Evolutionary conservation across 2,797 vertebrate genomes (phyloP).

Genomic region (Gouania willdenowi): DNA sequence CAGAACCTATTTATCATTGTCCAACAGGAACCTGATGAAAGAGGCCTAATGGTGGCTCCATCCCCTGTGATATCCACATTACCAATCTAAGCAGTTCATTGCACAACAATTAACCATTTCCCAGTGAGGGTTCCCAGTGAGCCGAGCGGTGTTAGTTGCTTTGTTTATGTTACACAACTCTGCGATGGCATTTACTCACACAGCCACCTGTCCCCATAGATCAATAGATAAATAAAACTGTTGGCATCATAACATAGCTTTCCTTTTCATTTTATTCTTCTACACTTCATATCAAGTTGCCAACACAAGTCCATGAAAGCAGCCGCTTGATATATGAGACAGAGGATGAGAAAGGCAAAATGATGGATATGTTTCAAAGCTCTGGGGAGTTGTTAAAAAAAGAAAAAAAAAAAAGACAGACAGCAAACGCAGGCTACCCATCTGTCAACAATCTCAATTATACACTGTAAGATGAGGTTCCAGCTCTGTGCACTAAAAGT

Average conservation of each 20-base stretch:
- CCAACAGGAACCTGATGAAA: conserved; percentile 47
- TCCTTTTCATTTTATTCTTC: conserved; percentile 37
- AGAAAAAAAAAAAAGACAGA: conserved; percentile 29
- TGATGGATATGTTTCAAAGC: conserved; percentile 58
- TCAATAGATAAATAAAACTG: conserved; percentile 39
- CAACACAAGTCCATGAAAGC: conserved; percentile 61
- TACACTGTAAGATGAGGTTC: conserved; percentile 24
- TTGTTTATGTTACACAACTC: conserved; percentile 24
- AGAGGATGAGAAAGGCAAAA: conserved; percentile 37
- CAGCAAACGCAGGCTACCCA: conserved; percentile 32
- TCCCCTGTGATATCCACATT: conserved; percentile 21
- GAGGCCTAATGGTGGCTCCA: conserved; percentile 15
- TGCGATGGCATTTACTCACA: conserved; percentile 30
- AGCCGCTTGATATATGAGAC: conserved; percentile 62
- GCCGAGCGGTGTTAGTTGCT: background rate
- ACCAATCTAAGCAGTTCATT: conserved; percentile 50
- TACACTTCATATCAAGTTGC: conserved; percentile 51
- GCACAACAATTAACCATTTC: conserved; percentile 33
- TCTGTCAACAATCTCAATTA: conserved; percentile 63
- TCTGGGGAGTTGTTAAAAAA: conserved; percentile 25
- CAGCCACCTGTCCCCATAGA: conserved; percentile 38
- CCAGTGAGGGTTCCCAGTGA: conserved; percentile 13
- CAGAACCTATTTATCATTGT: no score
- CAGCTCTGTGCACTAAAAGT: conserved; percentile 12
- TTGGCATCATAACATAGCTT: conserved; percentile 6